Base-by-base conservation (phyloP, 1,140 invertebrate species). In the Nylanderia fulva region DNA sequence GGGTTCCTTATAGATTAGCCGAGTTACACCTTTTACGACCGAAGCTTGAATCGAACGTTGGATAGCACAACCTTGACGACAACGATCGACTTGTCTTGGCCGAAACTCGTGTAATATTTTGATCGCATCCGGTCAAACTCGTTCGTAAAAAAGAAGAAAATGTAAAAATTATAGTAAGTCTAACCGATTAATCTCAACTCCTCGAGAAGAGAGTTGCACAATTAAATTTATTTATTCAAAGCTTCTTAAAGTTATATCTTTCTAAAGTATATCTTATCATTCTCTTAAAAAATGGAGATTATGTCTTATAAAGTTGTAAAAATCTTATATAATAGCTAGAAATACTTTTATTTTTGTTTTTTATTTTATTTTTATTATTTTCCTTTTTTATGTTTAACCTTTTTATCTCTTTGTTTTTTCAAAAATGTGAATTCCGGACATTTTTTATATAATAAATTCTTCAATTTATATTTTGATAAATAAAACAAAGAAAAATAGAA, bases 71-170 rank as follows among this genome's bases (percentile, higher is more conserved):
- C 85, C 76, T 86, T 85, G 82, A 3, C 2, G 18, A 6, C 4
- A 39, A 52, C 8, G 15, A 48, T 48, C 45, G 45, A 48, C 54
- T 75, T 15, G 29, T 76, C 18, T 76, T 3, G 21, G 1, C 3
- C 18, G 13, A 86, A 74, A 63, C 21, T 18, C 24, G 33, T n/a
- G n/a, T 54, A 69, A 48, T 60, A 86, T 80, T 71, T 84, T 74
- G 7, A 61, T 36, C 21, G 21, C n/a, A 68, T 69, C 69, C 45
- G 39, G 61, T 52, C 39, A 87, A 11, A 36, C 75, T 76, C 5
- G 75, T 80, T 76, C 3, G 13, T 21, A 58, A 79, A 69, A 77
- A 36, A 45, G 6, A 3, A 54, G 39, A 68, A 36, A 33, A 33
- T 33, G 7, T 18, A 64, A 69, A 56, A 79, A 58, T 71, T 21